Evolutionary conservation across 1,140 invertebrate species (phyloP), one percentile per base, ranked within the genome.

Genomic region (Pantala flavescens): DNA sequence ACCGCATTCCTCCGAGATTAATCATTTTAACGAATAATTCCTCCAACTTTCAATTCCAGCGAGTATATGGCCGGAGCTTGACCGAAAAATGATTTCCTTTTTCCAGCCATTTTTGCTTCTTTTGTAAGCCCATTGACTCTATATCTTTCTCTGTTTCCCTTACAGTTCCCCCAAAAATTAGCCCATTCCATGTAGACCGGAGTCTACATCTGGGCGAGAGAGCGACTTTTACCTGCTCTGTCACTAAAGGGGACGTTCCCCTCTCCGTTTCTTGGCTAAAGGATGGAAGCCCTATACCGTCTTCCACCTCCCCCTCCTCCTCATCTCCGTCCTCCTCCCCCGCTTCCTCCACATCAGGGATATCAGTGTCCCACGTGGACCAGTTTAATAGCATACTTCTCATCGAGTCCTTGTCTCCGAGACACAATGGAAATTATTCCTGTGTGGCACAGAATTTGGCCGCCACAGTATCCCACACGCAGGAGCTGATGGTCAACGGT

Each of bases 161-260:
- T 89, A 77, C 89, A 93, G 91, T 92, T 84, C 90, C 90, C 78
- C 91, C 91, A 77, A 91, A 92, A 86, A 86, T 93, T 83, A 91
- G 90, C 84, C 89, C 90, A 72, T 90, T 92, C 83, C 85, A 90
- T 85, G 88, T 89, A 73, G 87, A 89, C 79, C 85, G 89, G 75
- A 87, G 88, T 77, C 84, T 92, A 28, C 89, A 92, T 79, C 89
- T 95, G 78, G 90, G 89, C 71, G 91, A 93, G 80, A 85, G 91
- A 43, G 90, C 90, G 55, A 90, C 88, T 55, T 83, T 92, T 73
- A 91, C 90, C 74, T 93, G 91, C 82, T 90, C 90, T 19, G 89
- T 93, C 76, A 90, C 89, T 74, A 90, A 91, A 79, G 92, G 92
- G 73, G 91, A 93, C 82, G 83, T 88, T 63, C 92, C 92, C 14